phyloP scores from a whole-genome alignment of 1,140 invertebrate species.

The Plodia interpunctella region DNA sequence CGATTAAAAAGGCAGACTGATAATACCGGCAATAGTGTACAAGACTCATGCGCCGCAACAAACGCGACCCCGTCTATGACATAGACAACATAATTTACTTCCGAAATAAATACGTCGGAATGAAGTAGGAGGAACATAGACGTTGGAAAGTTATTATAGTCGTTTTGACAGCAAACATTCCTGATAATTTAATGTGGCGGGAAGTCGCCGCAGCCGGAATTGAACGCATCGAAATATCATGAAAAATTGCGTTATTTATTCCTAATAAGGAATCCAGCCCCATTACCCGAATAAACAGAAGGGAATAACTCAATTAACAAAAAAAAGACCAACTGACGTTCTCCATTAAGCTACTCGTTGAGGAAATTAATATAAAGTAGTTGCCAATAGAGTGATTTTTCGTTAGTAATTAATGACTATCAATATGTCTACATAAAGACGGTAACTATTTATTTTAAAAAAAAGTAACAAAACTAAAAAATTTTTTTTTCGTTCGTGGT shows the following conservation, averaged over 20 bases:
- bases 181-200: background rate
- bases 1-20: no score
- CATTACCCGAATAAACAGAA: background rate
- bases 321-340: background rate
- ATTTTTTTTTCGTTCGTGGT: no score
- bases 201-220: background rate
- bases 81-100: slow-evolving; percentile 50
- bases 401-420: no score
- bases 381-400: no score
- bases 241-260: background rate
- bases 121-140: no score
- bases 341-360: background rate
- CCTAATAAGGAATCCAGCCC: background rate
- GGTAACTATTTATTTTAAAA: no score
- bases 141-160: slow-evolving; percentile 7
- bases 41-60: slow-evolving; percentile 19
- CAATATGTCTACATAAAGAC: no score
- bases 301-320: background rate
- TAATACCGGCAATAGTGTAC: background rate
- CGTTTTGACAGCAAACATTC: slow-evolving; percentile 3
- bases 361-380: no score
- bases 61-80: slow-evolving; percentile 36
- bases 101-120: slow-evolving; percentile 19
- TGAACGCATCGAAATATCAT: background rate
- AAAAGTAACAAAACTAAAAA: no score